phyloP scores from a whole-genome alignment of 2,888 invertebrate species.

The Parascotia fuliginaria region DNA sequence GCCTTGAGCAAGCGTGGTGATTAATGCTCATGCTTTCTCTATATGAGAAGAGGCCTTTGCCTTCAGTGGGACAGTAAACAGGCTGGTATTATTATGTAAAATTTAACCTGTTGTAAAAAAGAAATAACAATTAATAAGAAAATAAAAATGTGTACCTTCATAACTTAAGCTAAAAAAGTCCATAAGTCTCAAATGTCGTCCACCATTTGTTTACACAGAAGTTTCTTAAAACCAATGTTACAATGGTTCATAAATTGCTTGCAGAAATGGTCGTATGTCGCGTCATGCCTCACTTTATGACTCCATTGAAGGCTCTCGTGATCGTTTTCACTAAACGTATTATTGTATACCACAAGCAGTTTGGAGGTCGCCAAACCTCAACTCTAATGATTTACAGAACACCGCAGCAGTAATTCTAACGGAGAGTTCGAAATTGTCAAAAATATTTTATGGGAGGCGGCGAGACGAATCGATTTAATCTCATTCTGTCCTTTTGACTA shows the following conservation, averaged over 20 bases:
- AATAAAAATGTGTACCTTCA: slow-evolving; percentile 12
- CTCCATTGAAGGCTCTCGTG: slow-evolving; percentile 70
- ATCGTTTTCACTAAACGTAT: slow-evolving; percentile 72
- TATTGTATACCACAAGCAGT: slow-evolving; percentile 53
- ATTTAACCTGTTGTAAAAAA: slow-evolving; percentile 14
- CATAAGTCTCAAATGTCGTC: slow-evolving; percentile 26
- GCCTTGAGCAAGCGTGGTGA: no score
- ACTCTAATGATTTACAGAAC: slow-evolving; percentile 72
- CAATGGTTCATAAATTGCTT: slow-evolving; percentile 76
- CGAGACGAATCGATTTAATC: slow-evolving; percentile 77
- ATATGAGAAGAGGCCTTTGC: no score
- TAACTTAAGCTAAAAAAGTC: slow-evolving; percentile 11
- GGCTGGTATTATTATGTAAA: no score
- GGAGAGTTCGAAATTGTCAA: slow-evolving; percentile 68
- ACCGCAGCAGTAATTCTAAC: slow-evolving; percentile 70
- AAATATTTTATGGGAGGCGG: slow-evolving; percentile 74
- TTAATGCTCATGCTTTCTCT: no score
- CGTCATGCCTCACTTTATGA: slow-evolving; percentile 65
- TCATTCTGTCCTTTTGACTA: slow-evolving; percentile 61
- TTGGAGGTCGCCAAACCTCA: slow-evolving; percentile 75
- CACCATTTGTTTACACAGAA: slow-evolving; percentile 70
- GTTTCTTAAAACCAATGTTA: slow-evolving; percentile 63
- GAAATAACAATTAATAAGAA: slow-evolving; percentile 8
- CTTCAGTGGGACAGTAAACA: no score
- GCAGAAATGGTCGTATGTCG: slow-evolving; percentile 51